These are phyloP conservation scores for Omphaloscelis lunosa DNA, from an alignment of 2,888 invertebrate genomes.

Conservation along the genomic window DNA sequence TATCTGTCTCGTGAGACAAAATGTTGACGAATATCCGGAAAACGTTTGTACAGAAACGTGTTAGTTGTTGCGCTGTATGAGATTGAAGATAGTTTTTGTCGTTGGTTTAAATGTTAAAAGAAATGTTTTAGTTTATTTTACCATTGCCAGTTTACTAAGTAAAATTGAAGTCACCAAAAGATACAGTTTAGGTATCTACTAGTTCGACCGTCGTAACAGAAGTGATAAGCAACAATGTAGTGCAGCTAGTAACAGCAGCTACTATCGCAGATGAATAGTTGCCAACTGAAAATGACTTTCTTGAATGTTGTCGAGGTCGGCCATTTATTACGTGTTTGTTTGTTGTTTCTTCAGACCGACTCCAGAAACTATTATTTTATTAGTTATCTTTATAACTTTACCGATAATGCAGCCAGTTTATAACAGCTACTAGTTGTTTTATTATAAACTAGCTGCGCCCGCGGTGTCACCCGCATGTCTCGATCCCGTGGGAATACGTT, in stretches of 20 bases:
- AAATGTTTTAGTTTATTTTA: not conserved
- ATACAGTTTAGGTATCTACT: not conserved
- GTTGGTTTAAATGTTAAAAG: too few relatives aligned
- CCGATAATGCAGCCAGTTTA: not conserved
- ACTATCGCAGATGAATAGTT: conserved; percentile 19
- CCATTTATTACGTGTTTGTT: not conserved
- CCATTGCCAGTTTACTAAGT: not conserved
- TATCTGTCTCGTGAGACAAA: not conserved
- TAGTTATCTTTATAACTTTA: not conserved
- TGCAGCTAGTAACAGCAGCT: conserved; percentile 3
- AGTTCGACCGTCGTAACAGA: not conserved
- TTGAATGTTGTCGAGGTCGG: not conserved
- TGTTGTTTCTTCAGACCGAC: not conserved
- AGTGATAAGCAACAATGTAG: conserved; percentile 44
- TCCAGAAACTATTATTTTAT: not conserved
- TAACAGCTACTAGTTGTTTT: not conserved
- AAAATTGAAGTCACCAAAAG: not conserved
- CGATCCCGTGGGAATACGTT: too few relatives aligned
- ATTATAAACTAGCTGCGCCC: too few relatives aligned
- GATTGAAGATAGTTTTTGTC: not conserved
- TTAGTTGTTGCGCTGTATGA: not conserved
- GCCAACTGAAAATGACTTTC: conserved; percentile 13
- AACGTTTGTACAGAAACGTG: not conserved
- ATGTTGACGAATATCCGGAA: not conserved
- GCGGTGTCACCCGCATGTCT: too few relatives aligned